Evolutionary conservation across 2,888 invertebrate species (phyloP), one percentile per base, ranked within the genome.

Genomic region (Limenitis camilla): DNA sequence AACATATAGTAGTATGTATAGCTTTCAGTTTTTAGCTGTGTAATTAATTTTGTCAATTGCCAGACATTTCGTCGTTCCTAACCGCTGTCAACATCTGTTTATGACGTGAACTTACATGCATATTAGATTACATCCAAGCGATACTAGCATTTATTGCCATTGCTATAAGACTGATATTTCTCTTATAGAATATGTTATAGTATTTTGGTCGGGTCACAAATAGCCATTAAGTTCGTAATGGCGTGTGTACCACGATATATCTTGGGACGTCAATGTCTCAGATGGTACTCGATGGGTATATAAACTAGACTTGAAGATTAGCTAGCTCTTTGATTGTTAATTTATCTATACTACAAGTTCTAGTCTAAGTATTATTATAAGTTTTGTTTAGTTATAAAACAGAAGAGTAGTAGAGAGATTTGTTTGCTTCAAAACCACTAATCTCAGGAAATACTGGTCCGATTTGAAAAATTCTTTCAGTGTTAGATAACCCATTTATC

Each of bases 71-170:
- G 50, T 54, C 40, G 41, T 38, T 44, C 54, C 41, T 39, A 53
- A 48, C 51, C 52, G 44, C 49, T 56, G 56, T 54, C 56, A 54
- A 56, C 56, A 56, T 56, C 51, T 56, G 56, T 56, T 54, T 54
- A 57, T 54, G 54, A 54, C 49, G 49, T 40, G 48, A 38, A 45
- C 44, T 47, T 51, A 52, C 51, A 40, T 39, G 30, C 46, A 40
- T 40, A 31, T 36, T 36, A 35, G 38, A 31, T 28, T 42, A 31
- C 6, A 3, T 40, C 10, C 47, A 48, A 48, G 41, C 38, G 19
- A 56, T 36, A 45, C 32, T 44, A 30, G 31, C 11, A 11, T 38
- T 48, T 56, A 56, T 8, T 1, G 3, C 4, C 5, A 8, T n/a
- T 6, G 6, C 9, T 4, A 9, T 44, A 51, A 43, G 31, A 2